These are phyloP conservation scores for Smittia aterrima DNA, from an alignment of 2,888 invertebrate species.

Conservation along the genomic window DNA sequence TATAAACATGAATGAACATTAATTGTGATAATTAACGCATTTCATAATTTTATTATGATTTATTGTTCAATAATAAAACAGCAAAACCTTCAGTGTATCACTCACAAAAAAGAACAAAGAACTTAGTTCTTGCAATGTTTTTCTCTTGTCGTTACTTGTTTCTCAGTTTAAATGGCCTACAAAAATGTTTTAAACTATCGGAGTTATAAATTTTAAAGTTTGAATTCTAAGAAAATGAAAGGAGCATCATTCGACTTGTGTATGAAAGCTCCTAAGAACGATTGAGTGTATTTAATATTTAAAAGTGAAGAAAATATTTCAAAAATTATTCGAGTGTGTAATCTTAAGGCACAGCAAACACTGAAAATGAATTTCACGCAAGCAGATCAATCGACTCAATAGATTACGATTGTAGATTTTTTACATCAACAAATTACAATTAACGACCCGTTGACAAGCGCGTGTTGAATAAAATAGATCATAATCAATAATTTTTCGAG, in stretches of 20 bases:
- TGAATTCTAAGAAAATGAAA: not conserved
- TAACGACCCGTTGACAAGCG: not conserved
- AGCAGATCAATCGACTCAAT: not conserved
- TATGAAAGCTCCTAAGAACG: not conserved
- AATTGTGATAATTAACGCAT: constrained; percentile 18
- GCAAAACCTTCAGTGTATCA: too few species aligned
- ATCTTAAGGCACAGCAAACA: constrained; percentile 6
- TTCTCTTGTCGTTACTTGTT: not conserved
- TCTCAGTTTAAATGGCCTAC: constrained; percentile 15
- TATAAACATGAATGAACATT: not conserved
- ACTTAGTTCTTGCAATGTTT: too few species aligned
- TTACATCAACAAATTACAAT: not conserved
- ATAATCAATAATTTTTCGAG: not conserved
- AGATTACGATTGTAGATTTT: not conserved
- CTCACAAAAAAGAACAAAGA: too few species aligned
- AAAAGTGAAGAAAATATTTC: not conserved
- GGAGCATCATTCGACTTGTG: too few species aligned
- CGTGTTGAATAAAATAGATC: not conserved
- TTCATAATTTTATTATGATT: not conserved
- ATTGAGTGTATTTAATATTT: constrained; percentile 19
- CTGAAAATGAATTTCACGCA: too few species aligned
- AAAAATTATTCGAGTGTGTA: constrained; percentile 5
- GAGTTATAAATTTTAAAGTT: not conserved
- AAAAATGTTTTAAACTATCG: not conserved
- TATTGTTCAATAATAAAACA: too few species aligned